These are phyloP conservation scores for Galbula dea DNA, from an alignment of 2,113 vertebrate species.

Conservation along the genomic window DNA sequence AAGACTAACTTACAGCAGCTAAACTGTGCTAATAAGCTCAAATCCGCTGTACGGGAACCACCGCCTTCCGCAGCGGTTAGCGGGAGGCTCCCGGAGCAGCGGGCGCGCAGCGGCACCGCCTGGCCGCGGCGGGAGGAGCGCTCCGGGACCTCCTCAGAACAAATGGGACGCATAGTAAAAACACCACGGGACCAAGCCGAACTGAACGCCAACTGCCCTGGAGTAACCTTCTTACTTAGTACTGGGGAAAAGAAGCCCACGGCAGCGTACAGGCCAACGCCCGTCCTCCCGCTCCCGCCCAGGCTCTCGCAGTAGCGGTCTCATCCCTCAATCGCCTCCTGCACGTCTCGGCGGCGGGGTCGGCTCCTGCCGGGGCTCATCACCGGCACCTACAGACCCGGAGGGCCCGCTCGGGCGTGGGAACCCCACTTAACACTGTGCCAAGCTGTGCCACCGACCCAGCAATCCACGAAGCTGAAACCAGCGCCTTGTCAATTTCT, in stretches of 20 bases:
- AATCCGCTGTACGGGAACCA: accelerated
- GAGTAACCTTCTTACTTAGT: accelerated
- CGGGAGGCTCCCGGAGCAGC: background rate
- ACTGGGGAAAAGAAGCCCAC: accelerated
- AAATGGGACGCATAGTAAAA: background rate
- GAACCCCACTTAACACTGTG: background rate
- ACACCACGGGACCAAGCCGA: background rate
- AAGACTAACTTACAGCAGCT: accelerated
- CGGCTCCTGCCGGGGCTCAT: background rate
- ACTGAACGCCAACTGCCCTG: accelerated
- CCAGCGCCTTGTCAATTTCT: accelerated
- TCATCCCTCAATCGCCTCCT: background rate
- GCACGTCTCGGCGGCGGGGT: background rate
- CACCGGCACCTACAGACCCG: no score
- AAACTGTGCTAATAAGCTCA: accelerated
- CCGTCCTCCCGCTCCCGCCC: background rate
- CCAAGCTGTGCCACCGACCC: background rate
- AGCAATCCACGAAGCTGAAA: background rate
- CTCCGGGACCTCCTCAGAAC: background rate
- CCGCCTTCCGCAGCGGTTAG: accelerated
- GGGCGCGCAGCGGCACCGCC: background rate
- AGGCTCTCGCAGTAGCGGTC: background rate
- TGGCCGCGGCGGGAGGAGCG: background rate
- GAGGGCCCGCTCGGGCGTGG: background rate
- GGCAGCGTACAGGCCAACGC: background rate